Evolutionary conservation across 2,888 invertebrate genomes (phyloP).

Genomic region (Synanthedon vespiformis): DNA sequence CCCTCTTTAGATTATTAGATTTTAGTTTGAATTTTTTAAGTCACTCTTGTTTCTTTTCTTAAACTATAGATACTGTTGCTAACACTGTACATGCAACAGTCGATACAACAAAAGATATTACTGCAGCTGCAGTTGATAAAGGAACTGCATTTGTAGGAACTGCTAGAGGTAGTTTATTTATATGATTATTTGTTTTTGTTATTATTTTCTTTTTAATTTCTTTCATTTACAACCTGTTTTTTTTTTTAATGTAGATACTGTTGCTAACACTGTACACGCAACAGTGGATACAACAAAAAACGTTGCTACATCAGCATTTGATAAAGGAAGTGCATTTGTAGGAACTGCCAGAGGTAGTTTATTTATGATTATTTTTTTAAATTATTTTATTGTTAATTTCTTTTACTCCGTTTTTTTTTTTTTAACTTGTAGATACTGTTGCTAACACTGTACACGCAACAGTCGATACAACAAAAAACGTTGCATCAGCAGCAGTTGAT

Average conservation of each 20-base stretch:
- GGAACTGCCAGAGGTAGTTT: no score
- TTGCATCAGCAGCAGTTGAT: conserved; percentile 26
- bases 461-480: conserved; percentile 33
- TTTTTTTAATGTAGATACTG: conserved; percentile 18
- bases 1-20: no score
- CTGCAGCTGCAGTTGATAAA: conserved; percentile 27
- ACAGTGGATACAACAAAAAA: conserved; percentile 35
- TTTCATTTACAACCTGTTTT: neutral
- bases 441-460: conserved; percentile 16
- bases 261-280: conserved; percentile 13
- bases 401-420: no score
- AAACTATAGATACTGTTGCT: conserved; percentile 24
- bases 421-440: no score
- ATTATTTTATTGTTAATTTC: no score
- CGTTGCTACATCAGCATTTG: conserved; percentile 25
- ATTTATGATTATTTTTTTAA: no score
- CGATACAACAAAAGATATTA: conserved; percentile 32
- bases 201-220: neutral
- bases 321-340: conserved; percentile 22
- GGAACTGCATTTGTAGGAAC: conserved; percentile 21
- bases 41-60: neutral
- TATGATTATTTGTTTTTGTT: neutral
- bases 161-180: conserved; percentile 19
- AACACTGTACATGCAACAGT: conserved; percentile 23
- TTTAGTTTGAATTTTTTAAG: no score